phyloP scores from a whole-genome alignment of 2,888 invertebrate genomes.

The Microctonus aethiopoides region DNA sequence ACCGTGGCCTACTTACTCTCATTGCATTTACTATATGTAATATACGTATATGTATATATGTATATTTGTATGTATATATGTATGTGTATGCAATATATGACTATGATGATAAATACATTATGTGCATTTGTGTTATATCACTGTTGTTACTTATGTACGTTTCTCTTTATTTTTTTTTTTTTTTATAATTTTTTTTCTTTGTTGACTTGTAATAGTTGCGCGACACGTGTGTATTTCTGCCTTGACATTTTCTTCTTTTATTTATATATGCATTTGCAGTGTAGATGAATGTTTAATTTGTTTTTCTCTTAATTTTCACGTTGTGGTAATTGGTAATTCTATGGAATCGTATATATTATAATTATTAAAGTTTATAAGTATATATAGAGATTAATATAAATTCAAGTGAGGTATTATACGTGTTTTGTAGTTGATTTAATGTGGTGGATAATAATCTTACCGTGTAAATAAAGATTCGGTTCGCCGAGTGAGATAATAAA shows the following conservation, averaged over 20 bases:
- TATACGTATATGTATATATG: neutral
- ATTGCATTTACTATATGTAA: neutral
- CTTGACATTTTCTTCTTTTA: neutral
- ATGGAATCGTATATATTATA: too few relatives aligned
- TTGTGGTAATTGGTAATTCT: too few relatives aligned
- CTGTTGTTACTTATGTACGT: slow-evolving; percentile 6
- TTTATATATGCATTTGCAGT: neutral
- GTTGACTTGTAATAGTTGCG: slow-evolving; percentile 29
- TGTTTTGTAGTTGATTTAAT: neutral
- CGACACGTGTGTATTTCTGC: slow-evolving; percentile 13
- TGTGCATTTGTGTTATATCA: neutral
- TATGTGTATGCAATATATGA: neutral
- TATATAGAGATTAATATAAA: too few relatives aligned
- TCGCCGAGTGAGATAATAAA: slow-evolving; percentile 29
- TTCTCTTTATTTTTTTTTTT: slow-evolving; percentile 9
- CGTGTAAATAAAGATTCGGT: slow-evolving; percentile 25
- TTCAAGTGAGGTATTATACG: too few relatives aligned
- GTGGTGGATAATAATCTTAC: neutral
- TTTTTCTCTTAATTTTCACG: too few relatives aligned
- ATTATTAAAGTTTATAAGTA: too few relatives aligned
- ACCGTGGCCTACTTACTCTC: slow-evolving; percentile 64
- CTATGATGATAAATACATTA: slow-evolving; percentile 2
- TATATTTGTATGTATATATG: neutral
- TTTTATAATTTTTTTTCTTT: slow-evolving; percentile 33
- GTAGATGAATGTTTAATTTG: neutral